Evolutionary conservation across 2,888 invertebrate species (phyloP).

Genomic region (Coleophora flavipennella): DNA sequence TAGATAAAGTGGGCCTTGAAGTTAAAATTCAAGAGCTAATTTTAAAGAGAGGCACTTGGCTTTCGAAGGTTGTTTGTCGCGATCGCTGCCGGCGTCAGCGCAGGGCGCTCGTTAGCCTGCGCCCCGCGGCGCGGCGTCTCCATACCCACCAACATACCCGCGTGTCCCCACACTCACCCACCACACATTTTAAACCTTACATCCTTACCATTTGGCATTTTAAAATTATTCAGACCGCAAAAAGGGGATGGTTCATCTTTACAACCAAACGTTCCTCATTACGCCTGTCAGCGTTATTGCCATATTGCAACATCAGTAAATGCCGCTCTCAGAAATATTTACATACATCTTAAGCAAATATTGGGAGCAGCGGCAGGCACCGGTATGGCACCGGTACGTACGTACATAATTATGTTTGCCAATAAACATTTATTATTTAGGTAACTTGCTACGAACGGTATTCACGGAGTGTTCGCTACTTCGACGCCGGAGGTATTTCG

Average conservation of each 20-base stretch:
- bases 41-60: slow-evolving; percentile 40
- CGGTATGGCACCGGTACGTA: slow-evolving; percentile 7
- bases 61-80: slow-evolving; percentile 36
- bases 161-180: slow-evolving; percentile 17
- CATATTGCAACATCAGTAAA: slow-evolving; percentile 51
- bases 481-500: not conserved
- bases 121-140: slow-evolving; percentile 57
- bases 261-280: slow-evolving; percentile 52
- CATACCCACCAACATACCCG: slow-evolving; percentile 30
- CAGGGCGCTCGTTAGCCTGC: slow-evolving; percentile 49
- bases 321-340: slow-evolving; percentile 59
- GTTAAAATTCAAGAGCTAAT: slow-evolving; percentile 42
- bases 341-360: slow-evolving; percentile 48
- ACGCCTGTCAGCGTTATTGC: slow-evolving; percentile 58
- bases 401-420: slow-evolving; percentile 30
- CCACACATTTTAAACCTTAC: slow-evolving; percentile 41
- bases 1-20: slow-evolving; percentile 7
- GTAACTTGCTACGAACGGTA: slow-evolving; percentile 16
- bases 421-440: slow-evolving; percentile 25
- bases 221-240: slow-evolving; percentile 12
- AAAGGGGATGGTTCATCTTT: slow-evolving; percentile 27
- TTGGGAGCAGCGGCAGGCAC: slow-evolving; percentile 23
- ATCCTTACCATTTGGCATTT: slow-evolving; percentile 10
- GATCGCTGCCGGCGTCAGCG: slow-evolving; percentile 41
- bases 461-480: slow-evolving; percentile 15